These are phyloP conservation scores for Sympetrum striolatum DNA, from an alignment of 2,888 invertebrate genomes.

Conservation along the genomic window DNA sequence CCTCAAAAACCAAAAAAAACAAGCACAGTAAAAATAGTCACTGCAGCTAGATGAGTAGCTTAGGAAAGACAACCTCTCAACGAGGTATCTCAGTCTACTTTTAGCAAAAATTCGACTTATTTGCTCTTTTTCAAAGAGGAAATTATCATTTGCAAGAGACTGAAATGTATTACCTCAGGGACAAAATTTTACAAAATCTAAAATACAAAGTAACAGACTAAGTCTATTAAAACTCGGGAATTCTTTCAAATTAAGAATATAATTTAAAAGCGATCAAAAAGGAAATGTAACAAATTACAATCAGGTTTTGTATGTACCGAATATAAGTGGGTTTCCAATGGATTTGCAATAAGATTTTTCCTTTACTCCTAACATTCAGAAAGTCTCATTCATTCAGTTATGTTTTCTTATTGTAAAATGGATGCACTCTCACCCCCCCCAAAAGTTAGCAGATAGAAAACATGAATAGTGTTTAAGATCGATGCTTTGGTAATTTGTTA, in stretches of 20 bases:
- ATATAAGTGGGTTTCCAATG: constrained; percentile 22
- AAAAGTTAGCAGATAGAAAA: constrained; percentile 31
- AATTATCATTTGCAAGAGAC: background rate
- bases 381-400: constrained; percentile 31
- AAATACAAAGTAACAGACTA: background rate
- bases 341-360: background rate
- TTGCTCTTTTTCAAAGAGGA: background rate
- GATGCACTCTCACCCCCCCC: constrained; percentile 14
- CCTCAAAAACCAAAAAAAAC: background rate
- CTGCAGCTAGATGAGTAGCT: background rate
- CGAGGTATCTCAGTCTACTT: background rate
- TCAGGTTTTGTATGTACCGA: constrained; percentile 11
- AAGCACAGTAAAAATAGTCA: background rate
- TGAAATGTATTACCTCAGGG: background rate
- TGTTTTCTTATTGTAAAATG: constrained; percentile 11
- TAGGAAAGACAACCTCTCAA: background rate
- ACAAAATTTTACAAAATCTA: background rate
- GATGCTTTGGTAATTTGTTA: constrained; percentile 40
- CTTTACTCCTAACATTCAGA: background rate
- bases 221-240: constrained; percentile 12
- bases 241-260: background rate
- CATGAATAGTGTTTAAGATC: constrained; percentile 23
- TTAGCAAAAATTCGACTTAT: background rate
- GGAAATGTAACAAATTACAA: background rate
- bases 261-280: constrained; percentile 36